Evolutionary conservation across 1,140 invertebrate genomes (phyloP).

Genomic region (Gonioctena quinquepunctata): DNA sequence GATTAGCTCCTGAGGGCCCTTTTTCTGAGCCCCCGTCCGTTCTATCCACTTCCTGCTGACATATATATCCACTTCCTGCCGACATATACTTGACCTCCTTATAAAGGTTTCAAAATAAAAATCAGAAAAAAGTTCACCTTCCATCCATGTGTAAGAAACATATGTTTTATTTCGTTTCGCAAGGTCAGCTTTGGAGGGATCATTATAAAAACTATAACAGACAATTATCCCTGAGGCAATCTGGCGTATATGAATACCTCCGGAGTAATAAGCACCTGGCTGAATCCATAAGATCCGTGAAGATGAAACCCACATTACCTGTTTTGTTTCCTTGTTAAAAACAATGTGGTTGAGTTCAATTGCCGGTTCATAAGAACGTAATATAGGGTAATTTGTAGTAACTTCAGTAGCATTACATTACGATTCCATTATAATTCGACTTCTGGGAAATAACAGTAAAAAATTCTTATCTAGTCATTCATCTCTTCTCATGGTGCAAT

Average conservation of each 20-base stretch:
- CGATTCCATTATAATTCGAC: slow-evolving; percentile 7
- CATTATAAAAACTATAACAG: neutral
- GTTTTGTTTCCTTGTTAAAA: neutral
- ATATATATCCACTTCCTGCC: too few species aligned
- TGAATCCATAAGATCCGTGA: neutral
- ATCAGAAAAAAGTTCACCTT: too few species aligned
- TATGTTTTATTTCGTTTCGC: neutral
- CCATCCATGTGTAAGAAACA: neutral
- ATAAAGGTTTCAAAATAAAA: too few species aligned
- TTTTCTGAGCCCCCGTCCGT: too few species aligned
- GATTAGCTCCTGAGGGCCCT: too few species aligned
- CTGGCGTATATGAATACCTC: neutral
- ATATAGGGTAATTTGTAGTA: slow-evolving; percentile 1
- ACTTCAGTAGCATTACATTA: slow-evolving; percentile 1
- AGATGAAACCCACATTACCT: neutral
- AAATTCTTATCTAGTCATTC: slow-evolving; percentile 20
- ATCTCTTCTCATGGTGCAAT: neutral
- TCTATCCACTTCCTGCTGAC: too few species aligned
- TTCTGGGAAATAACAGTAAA: slow-evolving; percentile 9
- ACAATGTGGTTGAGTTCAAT: neutral
- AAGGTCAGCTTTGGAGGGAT: neutral
- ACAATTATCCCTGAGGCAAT: neutral
- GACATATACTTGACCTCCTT: too few species aligned
- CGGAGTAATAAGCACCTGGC: neutral
- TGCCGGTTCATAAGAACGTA: neutral